Conservation (phyloP, 2,888 invertebrate genomes). For the Vanessa cardui region DNA sequence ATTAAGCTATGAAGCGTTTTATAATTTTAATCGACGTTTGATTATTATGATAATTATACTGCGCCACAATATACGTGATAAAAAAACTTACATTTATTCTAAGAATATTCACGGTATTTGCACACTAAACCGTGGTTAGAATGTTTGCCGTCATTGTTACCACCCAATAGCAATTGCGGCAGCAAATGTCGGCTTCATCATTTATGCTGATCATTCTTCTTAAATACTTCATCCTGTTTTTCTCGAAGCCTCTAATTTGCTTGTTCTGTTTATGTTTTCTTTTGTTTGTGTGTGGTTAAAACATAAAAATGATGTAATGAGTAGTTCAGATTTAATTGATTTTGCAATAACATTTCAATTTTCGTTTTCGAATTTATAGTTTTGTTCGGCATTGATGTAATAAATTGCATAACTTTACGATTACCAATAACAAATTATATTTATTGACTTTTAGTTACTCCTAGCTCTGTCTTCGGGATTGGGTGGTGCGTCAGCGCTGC, state of each 20-base stretch:
- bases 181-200: slow-evolving; percentile 58
- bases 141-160: slow-evolving; percentile 52
- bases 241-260: slow-evolving; percentile 42
- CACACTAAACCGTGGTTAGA: slow-evolving; percentile 47
- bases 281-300: neutral
- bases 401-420: neutral
- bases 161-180: slow-evolving; percentile 50
- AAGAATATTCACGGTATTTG: slow-evolving; percentile 41
- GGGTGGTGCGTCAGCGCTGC: slow-evolving; percentile 86
- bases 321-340: too few relatives aligned
- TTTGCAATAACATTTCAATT: too few relatives aligned
- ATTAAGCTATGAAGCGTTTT: neutral
- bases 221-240: slow-evolving; percentile 68
- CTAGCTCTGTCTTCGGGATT: slow-evolving; percentile 86
- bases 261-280: slow-evolving; percentile 13
- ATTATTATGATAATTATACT: slow-evolving; percentile 20
- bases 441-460: slow-evolving; percentile 76
- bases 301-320: neutral
- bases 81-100: slow-evolving; percentile 26
- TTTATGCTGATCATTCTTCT: slow-evolving; percentile 61
- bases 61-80: slow-evolving; percentile 6
- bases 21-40: slow-evolving; percentile 13
- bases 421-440: neutral
- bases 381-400: neutral
- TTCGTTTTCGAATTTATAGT: neutral